These are phyloP conservation scores for Aphidius gifuensis DNA, from an alignment of 1,140 invertebrate genomes.

Conservation along the genomic window DNA sequence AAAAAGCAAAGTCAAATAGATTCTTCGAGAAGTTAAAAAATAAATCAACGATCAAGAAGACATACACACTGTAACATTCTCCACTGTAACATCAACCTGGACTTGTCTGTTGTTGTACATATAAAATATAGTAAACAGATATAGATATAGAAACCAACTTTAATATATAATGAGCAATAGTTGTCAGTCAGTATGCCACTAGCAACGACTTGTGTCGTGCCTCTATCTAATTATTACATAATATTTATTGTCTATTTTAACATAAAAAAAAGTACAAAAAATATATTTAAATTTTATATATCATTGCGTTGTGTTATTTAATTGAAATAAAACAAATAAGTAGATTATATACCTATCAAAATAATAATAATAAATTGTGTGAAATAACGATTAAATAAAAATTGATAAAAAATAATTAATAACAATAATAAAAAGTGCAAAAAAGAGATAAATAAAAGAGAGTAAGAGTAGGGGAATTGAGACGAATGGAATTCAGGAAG, in stretches of 20 bases:
- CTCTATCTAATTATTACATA: background rate
- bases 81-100: conserved; percentile 24
- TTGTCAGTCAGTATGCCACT: conserved; percentile 56
- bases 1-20: too few relatives aligned
- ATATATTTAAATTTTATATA: too few relatives aligned
- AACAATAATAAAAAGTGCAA: background rate
- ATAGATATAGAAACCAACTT: too few relatives aligned
- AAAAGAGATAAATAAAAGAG: background rate
- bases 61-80: too few relatives aligned
- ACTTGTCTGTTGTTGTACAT: conserved; percentile 52
- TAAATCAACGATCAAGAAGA: too few relatives aligned
- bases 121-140: background rate
- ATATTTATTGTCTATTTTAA: background rate
- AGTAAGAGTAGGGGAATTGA: background rate
- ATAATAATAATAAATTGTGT: too few relatives aligned
- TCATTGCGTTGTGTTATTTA: too few relatives aligned
- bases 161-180: background rate
- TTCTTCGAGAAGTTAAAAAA: too few relatives aligned
- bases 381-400: too few relatives aligned
- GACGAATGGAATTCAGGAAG: conserved; percentile 12
- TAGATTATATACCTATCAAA: too few relatives aligned
- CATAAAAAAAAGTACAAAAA: too few relatives aligned
- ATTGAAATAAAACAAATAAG: too few relatives aligned
- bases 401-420: background rate
- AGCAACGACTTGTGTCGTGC: conserved; percentile 40